Evolutionary conservation across 2,113 vertebrate genomes (phyloP).

Genomic region (Seriola quinqueradiata): DNA sequence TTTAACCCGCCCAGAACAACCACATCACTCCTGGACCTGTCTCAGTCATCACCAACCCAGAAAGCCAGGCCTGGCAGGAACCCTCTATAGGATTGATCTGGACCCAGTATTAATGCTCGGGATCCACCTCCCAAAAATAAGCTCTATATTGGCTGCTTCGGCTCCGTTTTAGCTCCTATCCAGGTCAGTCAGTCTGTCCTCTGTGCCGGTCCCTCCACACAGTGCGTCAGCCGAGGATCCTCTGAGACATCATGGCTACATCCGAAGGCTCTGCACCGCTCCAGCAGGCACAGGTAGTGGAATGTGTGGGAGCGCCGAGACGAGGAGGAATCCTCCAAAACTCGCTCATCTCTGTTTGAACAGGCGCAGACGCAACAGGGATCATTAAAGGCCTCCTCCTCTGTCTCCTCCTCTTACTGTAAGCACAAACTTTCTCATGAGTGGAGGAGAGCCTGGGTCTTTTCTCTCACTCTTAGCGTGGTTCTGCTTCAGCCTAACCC

Average conservation of each 20-base stretch:
- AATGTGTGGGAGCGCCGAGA: conserved; percentile 25
- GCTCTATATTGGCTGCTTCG: conserved; percentile 33
- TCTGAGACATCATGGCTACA: conserved; percentile 58
- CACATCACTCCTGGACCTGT: conserved; percentile 67
- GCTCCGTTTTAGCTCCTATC: conserved; percentile 67
- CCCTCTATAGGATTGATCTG: conserved; percentile 13
- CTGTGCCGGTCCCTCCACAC: conserved; percentile 56
- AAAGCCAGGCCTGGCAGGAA: conserved; percentile 40
- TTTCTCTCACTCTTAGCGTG: conserved; percentile 8
- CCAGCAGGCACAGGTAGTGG: conserved; percentile 56
- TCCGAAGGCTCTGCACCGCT: conserved; percentile 48
- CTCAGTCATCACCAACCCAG: conserved; percentile 44
- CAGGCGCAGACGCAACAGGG: conserved; percentile 15
- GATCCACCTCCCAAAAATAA: conserved; percentile 59
- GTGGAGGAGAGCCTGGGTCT: neutral
- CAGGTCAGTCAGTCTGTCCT: conserved; percentile 78
- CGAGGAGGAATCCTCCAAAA: conserved; percentile 41
- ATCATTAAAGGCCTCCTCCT: conserved; percentile 30
- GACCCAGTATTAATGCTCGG: conserved; percentile 19
- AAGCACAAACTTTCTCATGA: conserved; percentile 68
- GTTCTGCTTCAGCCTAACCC: conserved; percentile 21
- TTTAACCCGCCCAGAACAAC: conserved; percentile 70
- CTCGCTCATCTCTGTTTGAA: conserved; percentile 37
- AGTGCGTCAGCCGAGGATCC: conserved; percentile 67
- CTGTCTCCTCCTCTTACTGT: conserved; percentile 29